Percentiles rank a stretch among this genome's conserved stretches.
phyloP scores from a whole-genome alignment of 2,113 vertebrate species.

The Tichodroma muraria region DNA sequence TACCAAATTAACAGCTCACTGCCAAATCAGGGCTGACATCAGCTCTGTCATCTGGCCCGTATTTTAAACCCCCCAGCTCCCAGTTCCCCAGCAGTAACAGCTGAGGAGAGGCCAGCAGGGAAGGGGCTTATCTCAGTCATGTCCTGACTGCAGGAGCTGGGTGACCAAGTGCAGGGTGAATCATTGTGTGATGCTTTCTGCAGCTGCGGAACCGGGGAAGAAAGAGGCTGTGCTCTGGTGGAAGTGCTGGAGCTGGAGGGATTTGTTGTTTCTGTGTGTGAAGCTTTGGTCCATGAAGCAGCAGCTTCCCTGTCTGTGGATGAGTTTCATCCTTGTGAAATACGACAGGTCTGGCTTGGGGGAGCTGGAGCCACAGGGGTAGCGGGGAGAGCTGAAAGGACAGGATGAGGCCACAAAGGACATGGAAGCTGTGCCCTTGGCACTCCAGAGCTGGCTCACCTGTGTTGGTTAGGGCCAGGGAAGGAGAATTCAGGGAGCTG shows the following conservation, averaged over 20 bases:
- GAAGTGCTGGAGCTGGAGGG: background rate
- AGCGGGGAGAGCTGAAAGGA: background rate
- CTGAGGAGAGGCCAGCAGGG: background rate
- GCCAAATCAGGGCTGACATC: background rate
- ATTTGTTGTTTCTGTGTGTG: fast-evolving
- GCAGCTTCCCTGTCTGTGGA: background rate
- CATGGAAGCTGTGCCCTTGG: background rate
- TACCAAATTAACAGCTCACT: background rate
- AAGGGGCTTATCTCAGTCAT: background rate
- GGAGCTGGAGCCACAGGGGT: background rate
- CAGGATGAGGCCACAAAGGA: background rate
- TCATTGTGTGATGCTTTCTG: fast-evolving
- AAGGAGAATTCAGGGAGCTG: too few relatives aligned
- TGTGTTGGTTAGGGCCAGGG: background rate
- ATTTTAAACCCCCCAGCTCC: background rate
- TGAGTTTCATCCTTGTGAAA: background rate
- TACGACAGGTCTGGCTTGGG: background rate
- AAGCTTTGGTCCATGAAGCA: background rate
- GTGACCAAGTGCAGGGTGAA: background rate
- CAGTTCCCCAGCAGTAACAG: background rate
- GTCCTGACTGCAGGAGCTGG: background rate
- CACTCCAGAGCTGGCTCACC: background rate
- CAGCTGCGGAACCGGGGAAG: background rate
- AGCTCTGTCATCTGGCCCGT: background rate
- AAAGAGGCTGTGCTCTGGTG: background rate